Evolutionary conservation across 1,140 invertebrate genomes (phyloP).

Genomic region (Rhopalosiphum padi): DNA sequence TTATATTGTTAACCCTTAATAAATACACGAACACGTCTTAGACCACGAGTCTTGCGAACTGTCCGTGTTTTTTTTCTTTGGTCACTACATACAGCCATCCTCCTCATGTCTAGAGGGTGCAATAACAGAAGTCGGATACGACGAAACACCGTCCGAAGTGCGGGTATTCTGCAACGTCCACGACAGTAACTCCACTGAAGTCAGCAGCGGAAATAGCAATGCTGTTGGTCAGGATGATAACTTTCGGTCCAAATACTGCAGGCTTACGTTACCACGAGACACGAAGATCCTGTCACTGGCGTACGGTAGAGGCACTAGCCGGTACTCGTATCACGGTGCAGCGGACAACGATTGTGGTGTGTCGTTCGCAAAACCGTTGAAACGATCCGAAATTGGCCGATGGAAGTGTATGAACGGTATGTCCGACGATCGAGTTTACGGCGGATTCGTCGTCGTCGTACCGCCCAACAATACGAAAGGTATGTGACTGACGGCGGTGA

Average conservation of each 20-base stretch:
- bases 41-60: not conserved
- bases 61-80: not conserved
- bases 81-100: constrained; percentile 16
- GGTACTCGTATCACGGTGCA: constrained; percentile 26
- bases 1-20: not conserved
- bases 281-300: constrained; percentile 29
- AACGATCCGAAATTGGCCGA: constrained; percentile 7
- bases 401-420: constrained; percentile 43
- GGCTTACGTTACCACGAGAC: constrained; percentile 28
- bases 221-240: not conserved
- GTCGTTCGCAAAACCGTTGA: constrained; percentile 35
- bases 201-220: not conserved
- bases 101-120: constrained; percentile 42
- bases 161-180: constrained; percentile 53
- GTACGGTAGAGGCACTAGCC: constrained; percentile 22
- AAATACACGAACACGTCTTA: not conserved
- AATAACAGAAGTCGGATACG: not conserved
- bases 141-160: constrained; percentile 31
- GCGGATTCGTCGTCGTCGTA: constrained; percentile 17
- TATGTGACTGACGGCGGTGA: not conserved
- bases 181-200: not conserved
- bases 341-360: constrained; percentile 8
- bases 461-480: not conserved
- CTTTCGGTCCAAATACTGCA: constrained; percentile 21
- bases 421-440: constrained; percentile 19